Conservation (phyloP, 2,888 invertebrate genomes). For the Eupithecia vulgata region DNA sequence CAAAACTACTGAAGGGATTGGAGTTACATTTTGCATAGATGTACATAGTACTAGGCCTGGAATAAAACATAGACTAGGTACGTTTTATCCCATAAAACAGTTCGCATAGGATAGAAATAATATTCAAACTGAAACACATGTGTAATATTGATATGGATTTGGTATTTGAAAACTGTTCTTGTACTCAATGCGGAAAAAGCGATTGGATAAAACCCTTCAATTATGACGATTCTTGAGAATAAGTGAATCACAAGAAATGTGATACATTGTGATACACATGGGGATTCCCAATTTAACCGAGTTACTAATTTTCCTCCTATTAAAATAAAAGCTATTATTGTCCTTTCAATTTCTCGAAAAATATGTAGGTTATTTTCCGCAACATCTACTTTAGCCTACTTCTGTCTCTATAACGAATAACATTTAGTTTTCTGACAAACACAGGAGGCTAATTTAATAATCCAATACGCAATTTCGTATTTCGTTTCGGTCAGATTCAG, state of each 20-base stretch:
- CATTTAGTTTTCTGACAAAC: background rate
- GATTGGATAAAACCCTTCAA: background rate
- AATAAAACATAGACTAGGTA: too few relatives aligned
- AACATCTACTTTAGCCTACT: background rate
- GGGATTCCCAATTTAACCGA: conserved; percentile 7
- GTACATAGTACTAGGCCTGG: too few relatives aligned
- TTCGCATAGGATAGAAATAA: too few relatives aligned
- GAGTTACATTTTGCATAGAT: too few relatives aligned
- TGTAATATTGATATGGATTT: background rate
- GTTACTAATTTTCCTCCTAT: background rate
- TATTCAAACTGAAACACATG: too few relatives aligned
- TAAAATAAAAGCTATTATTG: background rate
- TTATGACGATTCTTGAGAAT: too few relatives aligned
- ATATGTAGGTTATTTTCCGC: background rate
- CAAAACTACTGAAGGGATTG: too few relatives aligned
- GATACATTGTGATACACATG: conserved; percentile 19
- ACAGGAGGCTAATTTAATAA: background rate
- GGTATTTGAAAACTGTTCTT: background rate
- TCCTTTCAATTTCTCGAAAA: background rate
- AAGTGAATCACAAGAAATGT: conserved; percentile 18
- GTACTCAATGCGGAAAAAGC: background rate
- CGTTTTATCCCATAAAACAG: too few relatives aligned
- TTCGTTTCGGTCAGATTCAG: too few relatives aligned
- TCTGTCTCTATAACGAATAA: background rate
- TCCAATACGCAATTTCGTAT: too few relatives aligned